Evolutionary conservation across 2,888 invertebrate species (phyloP), one percentile per base, ranked within the genome.

Genomic region (Drosophila koepferae): DNA sequence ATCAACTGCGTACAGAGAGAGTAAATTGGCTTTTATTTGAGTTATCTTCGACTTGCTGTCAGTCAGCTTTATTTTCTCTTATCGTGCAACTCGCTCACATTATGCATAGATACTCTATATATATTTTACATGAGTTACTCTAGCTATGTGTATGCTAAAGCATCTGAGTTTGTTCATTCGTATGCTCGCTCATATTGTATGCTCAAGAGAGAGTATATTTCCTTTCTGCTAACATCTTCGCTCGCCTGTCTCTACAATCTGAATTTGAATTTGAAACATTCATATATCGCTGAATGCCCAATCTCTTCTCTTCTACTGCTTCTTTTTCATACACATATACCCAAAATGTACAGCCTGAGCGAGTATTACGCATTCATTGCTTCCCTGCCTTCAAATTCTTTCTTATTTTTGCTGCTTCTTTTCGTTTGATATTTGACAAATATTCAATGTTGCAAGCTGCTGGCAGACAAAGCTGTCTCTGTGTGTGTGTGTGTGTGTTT

Each of bases 341-440:
- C 20, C 4, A 20, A 2, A 2, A 3, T 43, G 3, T 1, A 12
- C 2, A 12, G 4, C 6, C 10, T 48, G 8, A 20, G 36, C 51
- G 34, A 2, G 51, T 14, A 51, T 51, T 3, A 14, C 1, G 36
- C 20, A 14, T 34, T 20, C 51, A 18, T 8, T 4, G 0, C 18
- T 20, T 8, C 4, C 7, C 14, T 0, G 1, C 18, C 18, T 2
- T 20, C 8, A 18, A 36, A 20, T 14, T 36, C 36, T 36, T 18
- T 18, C 14, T 36, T 20, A 8, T 4, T 8, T 18, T 36, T 20
- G 12, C 63, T 34, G 49, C 60, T 73, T 81, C 73, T 73, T 59
- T 72, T 81, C 71, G 71, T 59, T 72, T 77, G 77, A 80, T 80
- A 72, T 77, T 77, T 77, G 80, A 80, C 77, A 77, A 69, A 81